Evolutionary conservation across 1,140 invertebrate species (phyloP), one percentile per base, ranked within the genome.

Genomic region (Schlechtendalia chinensis): DNA sequence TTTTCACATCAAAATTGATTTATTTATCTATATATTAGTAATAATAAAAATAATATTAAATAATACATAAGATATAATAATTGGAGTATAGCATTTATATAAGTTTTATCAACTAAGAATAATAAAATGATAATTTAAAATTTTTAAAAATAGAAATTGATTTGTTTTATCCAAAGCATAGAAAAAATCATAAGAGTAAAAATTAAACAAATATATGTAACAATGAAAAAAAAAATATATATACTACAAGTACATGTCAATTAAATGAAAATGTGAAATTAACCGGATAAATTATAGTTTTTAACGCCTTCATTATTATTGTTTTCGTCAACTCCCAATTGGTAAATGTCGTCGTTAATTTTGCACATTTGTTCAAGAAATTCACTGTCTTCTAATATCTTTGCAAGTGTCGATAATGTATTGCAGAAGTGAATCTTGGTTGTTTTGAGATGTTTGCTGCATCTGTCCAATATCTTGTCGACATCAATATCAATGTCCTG

Each of bases 261-360:
- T 1, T 39, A 22, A 39, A 19, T 39, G 12, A 22, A 67, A 59
- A 50, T 50, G 2, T 61, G 24, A 45, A 79, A 47, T 79, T 79
- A 79, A 59, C 75, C 75, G 10, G 75, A 79, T 79, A 79, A 50
- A 79, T 59, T 79, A 29, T 79, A 79, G n/a, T 77, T 77, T 39
- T 59, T 61, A 63, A 50, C 22, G 39, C 75, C 58, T 79, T 79
- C 75, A 27, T 59, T 79, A 29, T 79, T 79, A n/a, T 79, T 79
- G 47, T 79, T 79, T 79, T 79, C 75, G 61, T 79, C 75, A 47
- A 79, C 75, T 29, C 56, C 75, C 29, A 79, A 58, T 79, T 79
- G 39, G 6, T n/a, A 79, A 27, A 79, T 79, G 27, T 79, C 75
- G n/a, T 79, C 56, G 50, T 79, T 79, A 54, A 79, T 79, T 50